Evolutionary conservation across 2,797 vertebrate genomes (phyloP).

Genomic region (Carapus acus): DNA sequence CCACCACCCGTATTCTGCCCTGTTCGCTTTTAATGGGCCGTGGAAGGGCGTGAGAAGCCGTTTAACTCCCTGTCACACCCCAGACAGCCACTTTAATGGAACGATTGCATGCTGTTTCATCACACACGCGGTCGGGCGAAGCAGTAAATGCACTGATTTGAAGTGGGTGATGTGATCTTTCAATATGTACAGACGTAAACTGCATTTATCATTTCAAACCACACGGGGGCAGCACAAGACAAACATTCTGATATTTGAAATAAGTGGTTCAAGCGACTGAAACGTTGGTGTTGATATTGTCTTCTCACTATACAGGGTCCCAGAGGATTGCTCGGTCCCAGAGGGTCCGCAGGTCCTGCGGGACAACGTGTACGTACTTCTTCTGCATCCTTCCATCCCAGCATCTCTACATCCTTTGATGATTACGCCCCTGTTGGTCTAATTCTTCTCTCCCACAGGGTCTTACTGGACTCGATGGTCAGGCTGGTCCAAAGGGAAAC

Average conservation of each 20-base stretch:
- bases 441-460: conserved; percentile 72
- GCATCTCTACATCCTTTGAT: not conserved
- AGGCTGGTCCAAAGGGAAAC: conserved; percentile 93
- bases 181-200: conserved; percentile 10
- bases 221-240: conserved; percentile 45
- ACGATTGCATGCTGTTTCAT: conserved; percentile 37
- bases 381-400: not conserved
- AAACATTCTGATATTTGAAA: too few species aligned
- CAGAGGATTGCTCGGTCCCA: conserved; percentile 87
- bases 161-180: conserved; percentile 7
- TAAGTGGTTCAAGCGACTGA: too few species aligned
- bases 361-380: conserved; percentile 85
- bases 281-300: conserved; percentile 9
- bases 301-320: conserved; percentile 78
- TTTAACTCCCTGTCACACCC: conserved; percentile 17
- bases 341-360: conserved; percentile 81
- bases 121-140: conserved; percentile 25
- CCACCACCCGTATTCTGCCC: conserved; percentile 24
- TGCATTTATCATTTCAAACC: conserved; percentile 31
- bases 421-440: conserved; percentile 5
- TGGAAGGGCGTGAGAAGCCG: conserved; percentile 31
- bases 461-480: conserved; percentile 88
- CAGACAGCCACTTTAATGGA: conserved; percentile 30
- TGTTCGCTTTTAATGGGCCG: conserved; percentile 37
- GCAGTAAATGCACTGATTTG: conserved; percentile 12